phyloP scores from a whole-genome alignment of 2,113 vertebrate species.

The Fregata magnificens region DNA sequence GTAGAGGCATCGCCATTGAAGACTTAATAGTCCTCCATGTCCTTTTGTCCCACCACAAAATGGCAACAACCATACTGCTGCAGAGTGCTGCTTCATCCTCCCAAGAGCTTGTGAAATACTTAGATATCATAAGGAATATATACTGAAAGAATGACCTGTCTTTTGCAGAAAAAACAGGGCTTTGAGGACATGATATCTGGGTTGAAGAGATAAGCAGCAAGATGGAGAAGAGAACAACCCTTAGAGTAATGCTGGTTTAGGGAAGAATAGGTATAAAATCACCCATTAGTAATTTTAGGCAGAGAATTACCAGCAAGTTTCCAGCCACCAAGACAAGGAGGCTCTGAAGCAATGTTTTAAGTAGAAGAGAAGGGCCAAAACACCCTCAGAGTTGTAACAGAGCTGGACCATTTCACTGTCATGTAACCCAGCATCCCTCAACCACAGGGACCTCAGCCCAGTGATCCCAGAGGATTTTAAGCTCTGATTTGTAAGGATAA shows the following conservation, averaged over 20 bases:
- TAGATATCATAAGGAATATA: neutral
- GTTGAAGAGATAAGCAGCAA: neutral
- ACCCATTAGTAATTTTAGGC: neutral
- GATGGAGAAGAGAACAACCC: neutral
- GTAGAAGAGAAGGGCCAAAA: neutral
- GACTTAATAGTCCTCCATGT: neutral
- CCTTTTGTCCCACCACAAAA: neutral
- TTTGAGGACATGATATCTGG: neutral
- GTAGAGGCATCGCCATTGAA: neutral
- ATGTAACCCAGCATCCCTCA: neutral
- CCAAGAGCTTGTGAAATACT: neutral
- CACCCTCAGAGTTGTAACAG: neutral
- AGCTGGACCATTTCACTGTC: neutral
- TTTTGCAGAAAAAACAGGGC: neutral
- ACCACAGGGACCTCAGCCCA: neutral
- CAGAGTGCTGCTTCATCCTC: neutral
- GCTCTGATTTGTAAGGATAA: neutral
- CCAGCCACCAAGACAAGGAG: neutral
- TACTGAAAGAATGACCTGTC: neutral
- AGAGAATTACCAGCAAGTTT: neutral
- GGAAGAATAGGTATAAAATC: neutral
- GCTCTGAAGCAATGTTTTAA: neutral
- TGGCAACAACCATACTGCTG: neutral
- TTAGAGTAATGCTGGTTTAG: neutral
- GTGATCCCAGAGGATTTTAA: neutral